Evolutionary conservation across 2,797 vertebrate genomes (phyloP), one percentile per base, ranked within the genome.

Genomic region (Morus bassanus): DNA sequence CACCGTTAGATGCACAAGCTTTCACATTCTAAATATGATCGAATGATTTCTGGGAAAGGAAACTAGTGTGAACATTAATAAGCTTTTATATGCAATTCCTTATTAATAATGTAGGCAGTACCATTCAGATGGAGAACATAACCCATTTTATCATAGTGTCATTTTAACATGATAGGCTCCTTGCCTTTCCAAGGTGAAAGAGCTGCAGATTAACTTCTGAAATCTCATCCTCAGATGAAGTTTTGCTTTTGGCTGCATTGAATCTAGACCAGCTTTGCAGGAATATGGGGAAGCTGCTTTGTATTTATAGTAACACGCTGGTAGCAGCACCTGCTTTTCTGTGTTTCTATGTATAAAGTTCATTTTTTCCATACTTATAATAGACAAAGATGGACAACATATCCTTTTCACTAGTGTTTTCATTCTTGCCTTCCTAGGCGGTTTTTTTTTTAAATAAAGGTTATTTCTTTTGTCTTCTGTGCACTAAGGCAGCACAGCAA

Each of bases 61-160:
- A 94, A 65, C 43, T 35, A 50, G 27, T 81, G 33, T 84, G 89
- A 80, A 57, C 27, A 13, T 78, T 74, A 83, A 56, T 60, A 69
- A 72, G 75, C 91, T 83, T 94, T 96, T 85, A 25, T 51, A 46
- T 88, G 64, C 64, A 31, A 61, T 95, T 83, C 0, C 0, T 73
- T n/a, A 75, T 95, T 64, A 95, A 91, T 93, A 92, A 92, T 84
- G 75, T 45, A 89, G 81, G 23, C 65, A 57, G 33, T 35, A 28
- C 53, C 22, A 10, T 83, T 64, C 75, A 23, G 85, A 61, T 63
- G 41, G 87, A 88, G 72, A 53, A 45, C 35, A 75, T 64, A 88
- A 83, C 37, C n/a, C 33, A 11, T 68, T 89, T 78, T 68, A 60
- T 80, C 59, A 33, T 10, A 75, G 74, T 4, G 7, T 45, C 37